Conservation (phyloP, 53 echinoderm and acorn worm species). For the Patiria pectinifera region DNA sequence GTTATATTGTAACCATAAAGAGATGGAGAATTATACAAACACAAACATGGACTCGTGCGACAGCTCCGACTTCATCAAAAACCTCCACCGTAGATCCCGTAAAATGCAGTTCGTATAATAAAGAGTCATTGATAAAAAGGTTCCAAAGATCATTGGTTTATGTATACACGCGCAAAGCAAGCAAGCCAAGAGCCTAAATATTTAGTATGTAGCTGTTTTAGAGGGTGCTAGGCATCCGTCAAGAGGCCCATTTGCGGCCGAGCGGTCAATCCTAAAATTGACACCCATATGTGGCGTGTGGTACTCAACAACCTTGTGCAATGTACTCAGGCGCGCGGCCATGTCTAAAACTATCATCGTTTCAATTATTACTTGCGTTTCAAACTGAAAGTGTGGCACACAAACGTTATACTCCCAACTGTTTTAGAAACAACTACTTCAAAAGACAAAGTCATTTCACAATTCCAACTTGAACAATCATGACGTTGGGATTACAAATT, state of each 20-base stretch:
- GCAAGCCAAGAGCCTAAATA: background rate
- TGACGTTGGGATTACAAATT: too few relatives aligned
- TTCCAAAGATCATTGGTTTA: constrained; percentile 57
- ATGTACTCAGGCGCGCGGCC: background rate
- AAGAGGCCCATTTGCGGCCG: constrained; percentile 1
- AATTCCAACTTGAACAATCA: too few relatives aligned
- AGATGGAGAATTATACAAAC: constrained; percentile 1
- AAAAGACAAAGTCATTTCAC: too few relatives aligned
- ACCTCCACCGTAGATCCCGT: background rate
- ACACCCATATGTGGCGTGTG: background rate
- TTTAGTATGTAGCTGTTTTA: constrained; percentile 34
- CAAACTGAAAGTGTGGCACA: too few relatives aligned
- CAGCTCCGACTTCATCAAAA: constrained; percentile 51
- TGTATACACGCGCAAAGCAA: constrained; percentile 28
- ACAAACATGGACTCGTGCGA: constrained; percentile 32
- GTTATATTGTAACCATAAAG: constrained; percentile 28
- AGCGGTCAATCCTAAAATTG: constrained; percentile 1
- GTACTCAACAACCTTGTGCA: background rate
- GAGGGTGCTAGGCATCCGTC: constrained; percentile 21
- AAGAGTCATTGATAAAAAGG: background rate
- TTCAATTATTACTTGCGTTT: too few relatives aligned
- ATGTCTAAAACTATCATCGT: too few relatives aligned
- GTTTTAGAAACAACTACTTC: too few relatives aligned
- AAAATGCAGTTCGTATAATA: background rate
- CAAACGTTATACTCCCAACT: too few relatives aligned